A percentile compares a stretch with the other conserved stretches of the same genome.
Evolutionary conservation across 1,140 invertebrate species (phyloP).

Genomic region (Protaetia brevitarsis): DNA sequence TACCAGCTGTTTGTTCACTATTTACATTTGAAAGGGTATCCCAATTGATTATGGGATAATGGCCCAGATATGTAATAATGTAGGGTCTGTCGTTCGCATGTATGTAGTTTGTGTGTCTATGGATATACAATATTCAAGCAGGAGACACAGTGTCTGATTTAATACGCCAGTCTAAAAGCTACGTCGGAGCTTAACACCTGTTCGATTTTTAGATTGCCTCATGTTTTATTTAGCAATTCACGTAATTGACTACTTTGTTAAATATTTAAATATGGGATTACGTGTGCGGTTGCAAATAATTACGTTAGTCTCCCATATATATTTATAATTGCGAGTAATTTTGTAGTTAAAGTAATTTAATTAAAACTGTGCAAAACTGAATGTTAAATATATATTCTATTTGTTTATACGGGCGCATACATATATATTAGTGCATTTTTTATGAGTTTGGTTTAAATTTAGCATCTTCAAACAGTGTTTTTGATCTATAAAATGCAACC

Average conservation of each 20-base stretch:
- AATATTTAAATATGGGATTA: conserved; percentile 7
- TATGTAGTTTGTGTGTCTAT: too few species aligned
- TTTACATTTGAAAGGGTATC: background rate
- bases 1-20: background rate
- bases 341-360: too few species aligned
- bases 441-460: too few species aligned
- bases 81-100: background rate
- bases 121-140: too few species aligned
- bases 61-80: background rate
- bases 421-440: too few species aligned
- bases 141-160: background rate
- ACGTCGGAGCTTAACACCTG: conserved; percentile 10
- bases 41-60: conserved; percentile 1
- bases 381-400: too few species aligned
- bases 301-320: background rate
- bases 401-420: too few species aligned
- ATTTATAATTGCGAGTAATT: conserved; percentile 6
- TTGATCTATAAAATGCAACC: too few species aligned
- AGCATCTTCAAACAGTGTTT: too few species aligned
- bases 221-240: conserved; percentile 5
- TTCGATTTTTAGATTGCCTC: conserved; percentile 11
- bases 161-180: background rate
- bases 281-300: background rate
- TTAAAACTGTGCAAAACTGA: too few species aligned
- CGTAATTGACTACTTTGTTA: conserved; percentile 9